These are phyloP conservation scores for Dione vanillae DNA, from an alignment of 2,888 invertebrate genomes.

Conservation along the genomic window DNA sequence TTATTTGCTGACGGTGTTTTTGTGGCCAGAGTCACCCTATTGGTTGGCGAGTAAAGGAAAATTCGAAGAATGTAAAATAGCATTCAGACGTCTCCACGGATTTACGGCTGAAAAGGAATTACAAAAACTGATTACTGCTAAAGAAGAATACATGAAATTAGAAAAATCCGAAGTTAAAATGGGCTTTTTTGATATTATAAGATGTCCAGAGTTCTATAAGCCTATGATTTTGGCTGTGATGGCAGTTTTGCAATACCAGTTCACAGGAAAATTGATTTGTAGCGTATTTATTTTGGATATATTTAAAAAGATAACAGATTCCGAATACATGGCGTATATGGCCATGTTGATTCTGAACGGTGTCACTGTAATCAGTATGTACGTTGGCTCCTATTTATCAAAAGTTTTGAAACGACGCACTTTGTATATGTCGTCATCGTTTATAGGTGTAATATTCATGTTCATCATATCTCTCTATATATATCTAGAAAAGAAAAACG, in stretches of 20 bases:
- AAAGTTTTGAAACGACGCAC: conserved; percentile 51
- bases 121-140: conserved; percentile 49
- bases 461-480: conserved; percentile 62
- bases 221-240: conserved; percentile 57
- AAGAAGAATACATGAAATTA: background rate
- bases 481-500: conserved; percentile 54
- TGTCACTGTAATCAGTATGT: conserved; percentile 58
- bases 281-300: conserved; percentile 64
- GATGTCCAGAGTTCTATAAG: conserved; percentile 54
- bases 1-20: conserved; percentile 33
- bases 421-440: conserved; percentile 57
- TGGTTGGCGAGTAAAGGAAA: conserved; percentile 63
- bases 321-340: conserved; percentile 59
- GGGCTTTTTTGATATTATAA: conserved; percentile 33
- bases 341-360: conserved; percentile 69
- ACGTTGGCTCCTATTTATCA: conserved; percentile 51
- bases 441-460: conserved; percentile 58
- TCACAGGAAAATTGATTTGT: conserved; percentile 61
- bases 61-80: conserved; percentile 57
- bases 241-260: conserved; percentile 58
- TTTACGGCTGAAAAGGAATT: conserved; percentile 52
- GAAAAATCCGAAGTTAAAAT: conserved; percentile 15
- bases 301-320: conserved; percentile 58
- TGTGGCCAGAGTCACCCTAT: conserved; percentile 52
- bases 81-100: conserved; percentile 61